Conservation (phyloP, 92 coral and sea anemone species). For the Blastomussa wellsi region DNA sequence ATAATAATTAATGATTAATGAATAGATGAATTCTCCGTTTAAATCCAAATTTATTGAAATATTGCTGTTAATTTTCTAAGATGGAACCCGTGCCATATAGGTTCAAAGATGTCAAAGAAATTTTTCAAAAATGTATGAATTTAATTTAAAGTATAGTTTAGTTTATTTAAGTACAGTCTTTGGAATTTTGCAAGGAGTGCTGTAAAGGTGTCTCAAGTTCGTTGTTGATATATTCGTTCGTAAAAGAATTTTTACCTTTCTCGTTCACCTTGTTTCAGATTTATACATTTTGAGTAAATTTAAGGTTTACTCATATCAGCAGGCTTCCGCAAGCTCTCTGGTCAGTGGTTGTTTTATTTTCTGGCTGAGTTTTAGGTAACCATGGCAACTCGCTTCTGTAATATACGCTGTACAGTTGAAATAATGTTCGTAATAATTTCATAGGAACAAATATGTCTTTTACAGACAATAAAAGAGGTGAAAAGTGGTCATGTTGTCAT, state of each 20-base stretch:
- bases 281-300: background rate
- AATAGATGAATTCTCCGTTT: constrained; percentile 7
- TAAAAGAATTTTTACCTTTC: constrained; percentile 1
- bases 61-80: constrained; percentile 15
- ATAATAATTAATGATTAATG: constrained; percentile 6
- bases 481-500: background rate
- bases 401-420: constrained; percentile 48
- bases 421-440: constrained; percentile 25
- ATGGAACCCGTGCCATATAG: background rate
- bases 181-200: background rate
- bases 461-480: constrained; percentile 30
- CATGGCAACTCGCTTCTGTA: constrained; percentile 28
- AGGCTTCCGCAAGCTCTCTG: background rate
- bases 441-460: constrained; percentile 18
- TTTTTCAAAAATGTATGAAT: background rate
- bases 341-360: background rate
- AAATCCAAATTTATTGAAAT: constrained; percentile 9
- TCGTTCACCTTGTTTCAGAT: constrained; percentile 10
- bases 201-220: background rate
- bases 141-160: constrained; percentile 28
- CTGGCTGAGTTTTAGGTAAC: background rate
- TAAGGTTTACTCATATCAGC: background rate
- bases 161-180: constrained; percentile 23
- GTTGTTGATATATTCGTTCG: constrained; percentile 18
- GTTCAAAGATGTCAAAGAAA: constrained; percentile 4